Percentiles rank a stretch among this genome's conserved stretches.
phyloP scores from a whole-genome alignment of 2,113 vertebrate species.

The Pteronura brasiliensis region DNA sequence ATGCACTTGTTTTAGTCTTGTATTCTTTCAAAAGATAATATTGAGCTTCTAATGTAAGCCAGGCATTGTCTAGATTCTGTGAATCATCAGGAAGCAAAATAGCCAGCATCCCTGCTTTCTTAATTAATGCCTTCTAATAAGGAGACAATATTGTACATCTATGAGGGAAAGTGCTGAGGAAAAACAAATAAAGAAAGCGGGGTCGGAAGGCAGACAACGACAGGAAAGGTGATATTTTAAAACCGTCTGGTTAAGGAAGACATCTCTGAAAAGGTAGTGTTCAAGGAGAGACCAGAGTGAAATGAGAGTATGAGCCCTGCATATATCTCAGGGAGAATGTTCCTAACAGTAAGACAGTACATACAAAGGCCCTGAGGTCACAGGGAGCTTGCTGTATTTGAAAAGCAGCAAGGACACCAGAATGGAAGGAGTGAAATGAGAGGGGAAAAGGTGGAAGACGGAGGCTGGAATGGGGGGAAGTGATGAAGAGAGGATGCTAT shows the following conservation, averaged over 20 bases:
- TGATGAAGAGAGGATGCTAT: not conserved
- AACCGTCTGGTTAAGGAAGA: not conserved
- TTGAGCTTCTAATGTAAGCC: not conserved
- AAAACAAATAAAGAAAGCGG: not conserved
- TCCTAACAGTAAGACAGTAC: not conserved
- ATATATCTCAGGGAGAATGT: not conserved
- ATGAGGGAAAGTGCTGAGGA: not conserved
- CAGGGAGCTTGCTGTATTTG: not conserved
- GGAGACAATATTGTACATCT: not conserved
- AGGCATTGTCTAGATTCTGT: not conserved
- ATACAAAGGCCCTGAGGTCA: not conserved
- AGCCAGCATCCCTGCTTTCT: not conserved
- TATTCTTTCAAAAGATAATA: constrained; percentile 15
- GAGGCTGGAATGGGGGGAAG: not conserved
- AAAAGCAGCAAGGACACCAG: not conserved
- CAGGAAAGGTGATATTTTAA: not conserved
- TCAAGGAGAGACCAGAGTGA: not conserved
- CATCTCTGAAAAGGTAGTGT: not conserved
- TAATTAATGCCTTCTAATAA: not conserved
- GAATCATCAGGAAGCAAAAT: not conserved
- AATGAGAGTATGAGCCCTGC: not conserved
- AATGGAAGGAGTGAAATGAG: not conserved
- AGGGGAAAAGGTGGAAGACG: not conserved
- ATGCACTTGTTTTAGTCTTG: not conserved
- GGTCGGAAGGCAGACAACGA: not conserved